Evolutionary conservation across 2,113 vertebrate species (phyloP), one percentile per base, ranked within the genome.

Genomic region (Neotoma lepida): DNA sequence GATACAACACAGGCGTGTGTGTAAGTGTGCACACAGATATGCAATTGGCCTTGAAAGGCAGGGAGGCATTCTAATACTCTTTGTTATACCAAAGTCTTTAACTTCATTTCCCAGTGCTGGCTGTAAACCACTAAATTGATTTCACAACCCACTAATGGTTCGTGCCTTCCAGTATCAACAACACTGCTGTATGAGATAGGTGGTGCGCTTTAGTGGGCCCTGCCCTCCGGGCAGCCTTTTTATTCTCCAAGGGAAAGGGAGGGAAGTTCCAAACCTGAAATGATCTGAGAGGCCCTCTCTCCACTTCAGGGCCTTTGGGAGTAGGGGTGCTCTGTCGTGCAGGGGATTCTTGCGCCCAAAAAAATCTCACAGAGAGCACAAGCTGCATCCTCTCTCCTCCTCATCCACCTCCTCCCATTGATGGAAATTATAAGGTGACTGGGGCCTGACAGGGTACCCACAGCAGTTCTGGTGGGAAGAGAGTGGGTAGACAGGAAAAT

Each of bases 141-240:
- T 89, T 95, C 94, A 89, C 91, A 95, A 61, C 84, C 74, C 93
- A 93, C 93, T 94, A 90, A 96, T 66, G 89, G 91, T 90, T 26
- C 82, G 41, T 2, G 0, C 41, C 51, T 33, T 2, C 6, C 33
- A 4, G 77, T 2, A 8, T 35, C 49, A 30, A 35, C 73, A 70
- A 13, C 33, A 0, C 49, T 15, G 4, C 30, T 15, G 77, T 30
- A 33, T 2, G 49, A 82, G 70, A 41, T 0, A 6, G 26, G 5
- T 1, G 4, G 14, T 4, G 14, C 6, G 35, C 81, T 56, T 28
- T 24, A 20, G 9, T 46, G 0, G 6, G 41, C 39, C 41, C 44
- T 46, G 39, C 12, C 33, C 44, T 51, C 68, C 15, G 0, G 0
- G 7, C 18, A 68, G 22, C n/a, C n/a, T 90, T 71, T 63, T 93